Evolutionary conservation across 2,797 vertebrate species (phyloP).

Genomic region (Peromyscus aztecus): DNA sequence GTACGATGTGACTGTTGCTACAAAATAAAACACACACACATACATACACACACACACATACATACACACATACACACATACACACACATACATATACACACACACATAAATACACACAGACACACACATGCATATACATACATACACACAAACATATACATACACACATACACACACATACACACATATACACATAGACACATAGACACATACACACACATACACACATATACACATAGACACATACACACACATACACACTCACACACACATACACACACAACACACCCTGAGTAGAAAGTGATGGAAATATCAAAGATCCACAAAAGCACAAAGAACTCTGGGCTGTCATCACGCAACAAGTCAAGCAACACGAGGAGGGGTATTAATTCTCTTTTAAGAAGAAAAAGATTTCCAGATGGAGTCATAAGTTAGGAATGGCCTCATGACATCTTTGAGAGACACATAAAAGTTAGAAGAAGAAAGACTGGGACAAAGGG

Average conservation of each 20-base stretch:
- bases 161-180: rapidly evolving
- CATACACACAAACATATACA: rapidly evolving
- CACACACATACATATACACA: too few species aligned
- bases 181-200: rapidly evolving
- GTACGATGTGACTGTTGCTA: neutral
- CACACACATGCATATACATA: too few species aligned
- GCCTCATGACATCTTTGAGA: neutral
- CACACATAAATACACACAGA: too few species aligned
- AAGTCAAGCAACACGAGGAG: neutral
- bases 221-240: too few species aligned
- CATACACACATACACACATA: too few species aligned
- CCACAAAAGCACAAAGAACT: conserved; percentile 26
- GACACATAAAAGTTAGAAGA: conserved; percentile 18
- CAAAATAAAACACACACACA: neutral
- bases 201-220: rapidly evolving
- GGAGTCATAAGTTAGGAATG: conserved; percentile 30
- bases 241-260: rapidly evolving
- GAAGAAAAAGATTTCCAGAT: neutral
- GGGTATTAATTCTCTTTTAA: conserved; percentile 40
- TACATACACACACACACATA: neutral
- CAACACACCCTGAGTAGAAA: neutral
- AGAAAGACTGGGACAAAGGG: neutral
- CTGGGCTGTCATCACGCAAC: conserved; percentile 6
- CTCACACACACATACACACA: too few species aligned
- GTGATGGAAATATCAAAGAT: neutral